Evolutionary conservation across 2,888 invertebrate species (phyloP).

Genomic region (Zelleria hepariella): DNA sequence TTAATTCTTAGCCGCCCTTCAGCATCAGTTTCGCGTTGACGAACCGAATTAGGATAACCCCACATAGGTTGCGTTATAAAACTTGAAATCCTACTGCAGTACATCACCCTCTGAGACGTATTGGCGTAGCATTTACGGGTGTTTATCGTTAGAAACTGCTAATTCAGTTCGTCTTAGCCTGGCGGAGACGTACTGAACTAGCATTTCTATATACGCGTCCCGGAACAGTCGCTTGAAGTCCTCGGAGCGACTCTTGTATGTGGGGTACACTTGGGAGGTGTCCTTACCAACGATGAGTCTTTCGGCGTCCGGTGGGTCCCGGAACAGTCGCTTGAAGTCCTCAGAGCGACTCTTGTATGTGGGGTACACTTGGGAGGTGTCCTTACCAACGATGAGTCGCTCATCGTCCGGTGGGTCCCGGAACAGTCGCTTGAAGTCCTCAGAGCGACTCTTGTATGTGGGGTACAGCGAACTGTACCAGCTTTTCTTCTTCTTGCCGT

Average conservation of each 20-base stretch:
- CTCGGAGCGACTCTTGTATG: constrained; percentile 93
- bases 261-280: constrained; percentile 88
- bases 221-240: constrained; percentile 93
- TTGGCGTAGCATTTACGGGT: too few species aligned
- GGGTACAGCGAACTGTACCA: constrained; percentile 92
- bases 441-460: constrained; percentile 93
- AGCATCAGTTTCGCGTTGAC: too few species aligned
- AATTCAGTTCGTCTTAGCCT: too few species aligned
- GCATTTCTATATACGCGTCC: too few species aligned
- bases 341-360: constrained; percentile 79
- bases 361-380: neutral
- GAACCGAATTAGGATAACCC: too few species aligned
- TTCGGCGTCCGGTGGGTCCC: constrained; percentile 91
- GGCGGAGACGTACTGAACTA: too few species aligned
- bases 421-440: constrained; percentile 93
- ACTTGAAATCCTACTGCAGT: too few species aligned
- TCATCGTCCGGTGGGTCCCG: constrained; percentile 93
- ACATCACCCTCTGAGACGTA: too few species aligned
- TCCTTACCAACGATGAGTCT: constrained; percentile 94
- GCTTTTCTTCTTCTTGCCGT: constrained; percentile 78
- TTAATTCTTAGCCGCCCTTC: too few species aligned
- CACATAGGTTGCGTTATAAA: too few species aligned
- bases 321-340: constrained; percentile 93
- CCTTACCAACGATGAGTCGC: constrained; percentile 91
- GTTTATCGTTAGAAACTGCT: too few species aligned